phyloP scores from a whole-genome alignment of 2,797 vertebrate species.

The Oryzias dopingdopingensis region DNA sequence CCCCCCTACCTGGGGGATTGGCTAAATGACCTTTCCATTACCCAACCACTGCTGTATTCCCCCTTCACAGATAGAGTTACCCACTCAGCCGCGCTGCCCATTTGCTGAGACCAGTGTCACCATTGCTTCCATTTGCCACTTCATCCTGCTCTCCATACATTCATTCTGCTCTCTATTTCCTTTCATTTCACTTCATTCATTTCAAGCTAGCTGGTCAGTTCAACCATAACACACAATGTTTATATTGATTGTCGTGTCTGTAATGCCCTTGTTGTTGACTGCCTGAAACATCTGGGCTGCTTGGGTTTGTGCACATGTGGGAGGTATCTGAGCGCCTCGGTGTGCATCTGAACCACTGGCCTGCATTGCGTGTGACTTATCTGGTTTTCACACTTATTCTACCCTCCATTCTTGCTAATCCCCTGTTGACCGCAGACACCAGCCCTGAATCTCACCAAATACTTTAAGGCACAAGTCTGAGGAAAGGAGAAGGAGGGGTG shows the following conservation, averaged over 20 bases:
- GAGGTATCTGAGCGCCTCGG: conserved; percentile 3
- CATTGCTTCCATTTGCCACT: conserved; percentile 37
- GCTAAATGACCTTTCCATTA: conserved; percentile 81
- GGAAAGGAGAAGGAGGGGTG: conserved; percentile 4
- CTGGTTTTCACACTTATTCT: conserved; percentile 63
- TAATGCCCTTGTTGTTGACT: neutral
- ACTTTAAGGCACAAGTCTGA: conserved; percentile 37
- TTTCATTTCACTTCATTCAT: neutral
- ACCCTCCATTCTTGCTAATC: conserved; percentile 54
- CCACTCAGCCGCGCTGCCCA: conserved; percentile 59
- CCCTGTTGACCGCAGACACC: conserved; percentile 53
- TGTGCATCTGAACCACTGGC: conserved; percentile 9
- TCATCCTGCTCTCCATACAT: conserved; percentile 26
- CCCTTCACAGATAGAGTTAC: conserved; percentile 73
- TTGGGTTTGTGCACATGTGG: conserved; percentile 10
- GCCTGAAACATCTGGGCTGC: conserved; percentile 3
- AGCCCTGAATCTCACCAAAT: conserved; percentile 41
- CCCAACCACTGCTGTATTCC: conserved; percentile 73
- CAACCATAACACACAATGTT: neutral
- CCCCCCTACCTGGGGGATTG: conserved; percentile 73
- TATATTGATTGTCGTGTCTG: conserved; percentile 4
- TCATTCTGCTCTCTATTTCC: conserved; percentile 10
- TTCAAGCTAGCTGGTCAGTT: neutral
- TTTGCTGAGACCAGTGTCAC: conserved; percentile 63
- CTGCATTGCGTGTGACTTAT: conserved; percentile 43